These are phyloP conservation scores for Aix galericulata DNA, from an alignment of 2,113 vertebrate species.

Conservation along the genomic window DNA sequence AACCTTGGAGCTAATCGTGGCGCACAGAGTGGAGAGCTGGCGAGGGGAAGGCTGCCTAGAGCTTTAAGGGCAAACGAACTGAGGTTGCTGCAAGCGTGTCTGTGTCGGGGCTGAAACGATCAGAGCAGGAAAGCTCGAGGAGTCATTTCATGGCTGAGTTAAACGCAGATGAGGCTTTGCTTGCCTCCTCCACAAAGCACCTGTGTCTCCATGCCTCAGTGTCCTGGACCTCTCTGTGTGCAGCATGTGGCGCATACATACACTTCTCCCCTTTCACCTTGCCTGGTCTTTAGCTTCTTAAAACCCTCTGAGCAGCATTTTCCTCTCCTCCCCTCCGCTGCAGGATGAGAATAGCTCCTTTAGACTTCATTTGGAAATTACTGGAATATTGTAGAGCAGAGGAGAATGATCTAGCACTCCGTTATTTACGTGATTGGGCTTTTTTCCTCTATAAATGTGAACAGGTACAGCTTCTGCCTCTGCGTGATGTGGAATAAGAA, in stretches of 20 bases:
- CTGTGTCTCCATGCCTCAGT: slow-evolving; percentile 47
- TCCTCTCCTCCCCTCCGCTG: background rate
- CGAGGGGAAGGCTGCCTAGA: background rate
- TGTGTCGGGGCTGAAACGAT: background rate
- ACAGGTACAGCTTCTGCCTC: background rate
- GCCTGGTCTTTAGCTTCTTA: background rate
- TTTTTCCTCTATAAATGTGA: background rate
- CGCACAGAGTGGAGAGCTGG: background rate
- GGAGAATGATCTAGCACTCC: background rate
- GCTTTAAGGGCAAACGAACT: background rate
- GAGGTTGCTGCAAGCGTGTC: background rate
- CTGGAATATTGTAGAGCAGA: background rate
- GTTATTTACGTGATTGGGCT: background rate
- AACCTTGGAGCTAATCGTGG: slow-evolving; percentile 6
- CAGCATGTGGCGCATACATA: background rate
- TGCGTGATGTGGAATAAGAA: background rate
- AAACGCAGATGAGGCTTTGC: slow-evolving; percentile 44
- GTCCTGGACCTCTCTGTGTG: background rate
- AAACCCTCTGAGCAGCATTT: background rate
- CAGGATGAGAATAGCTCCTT: background rate
- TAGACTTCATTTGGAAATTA: background rate
- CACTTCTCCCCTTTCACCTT: background rate
- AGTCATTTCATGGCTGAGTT: slow-evolving; percentile 69
- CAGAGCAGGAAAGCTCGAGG: slow-evolving; percentile 7
- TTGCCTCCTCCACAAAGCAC: slow-evolving; percentile 32